Evolutionary conservation across 2,797 vertebrate species (phyloP), one percentile per base, ranked within the genome.

Genomic region (Enteromius thamalakanensis): DNA sequence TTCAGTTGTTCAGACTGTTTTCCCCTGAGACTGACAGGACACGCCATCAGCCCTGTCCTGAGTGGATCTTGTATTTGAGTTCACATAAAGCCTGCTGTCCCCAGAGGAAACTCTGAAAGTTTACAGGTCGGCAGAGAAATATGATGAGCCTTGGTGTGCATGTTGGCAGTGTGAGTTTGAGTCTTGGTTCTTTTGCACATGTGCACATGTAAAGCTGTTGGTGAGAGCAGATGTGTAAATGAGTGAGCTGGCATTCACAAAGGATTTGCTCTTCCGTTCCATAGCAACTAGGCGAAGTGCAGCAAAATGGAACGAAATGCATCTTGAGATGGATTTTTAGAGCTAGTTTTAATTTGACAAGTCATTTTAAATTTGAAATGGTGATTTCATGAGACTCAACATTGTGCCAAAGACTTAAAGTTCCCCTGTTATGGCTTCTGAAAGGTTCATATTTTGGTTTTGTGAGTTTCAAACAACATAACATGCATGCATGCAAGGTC

Each of bases 31-130:
- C 37, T 75, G 70, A 47, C 37, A 68, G 72, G 62, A 23, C 23
- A 69, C 45, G 4, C 49, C 34, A 82, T 55, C 62, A 55, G 47
- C 29, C 21, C 29, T 68, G 72, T 76, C 60, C 42, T 65, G 26
- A 64, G 45, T 49, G n/a, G n/a, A n/a, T n/a, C n/a, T n/a, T n/a
- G 72, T 82, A 34, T 76, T 14, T 17, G 64, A 68, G 62, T 82
- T 82, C 62, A 82, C 37, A 60, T 55, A 1, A 26, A 58, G 62
- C 23, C 49, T 58, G 26, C 12, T 0, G 10, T 76, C n/a, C n/a
- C 17, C 47, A 62, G 42, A 65, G 34, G 19, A 65, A 51, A 29
- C 26, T 80, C 11, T 21, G 51, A 60, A 62, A 60, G 67, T 70
- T 42, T 26, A 15, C 4, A 11, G 29, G 26, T 65, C 19, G 65